Conservation (phyloP, 2,113 vertebrate species). For the Parotia lawesii region DNA sequence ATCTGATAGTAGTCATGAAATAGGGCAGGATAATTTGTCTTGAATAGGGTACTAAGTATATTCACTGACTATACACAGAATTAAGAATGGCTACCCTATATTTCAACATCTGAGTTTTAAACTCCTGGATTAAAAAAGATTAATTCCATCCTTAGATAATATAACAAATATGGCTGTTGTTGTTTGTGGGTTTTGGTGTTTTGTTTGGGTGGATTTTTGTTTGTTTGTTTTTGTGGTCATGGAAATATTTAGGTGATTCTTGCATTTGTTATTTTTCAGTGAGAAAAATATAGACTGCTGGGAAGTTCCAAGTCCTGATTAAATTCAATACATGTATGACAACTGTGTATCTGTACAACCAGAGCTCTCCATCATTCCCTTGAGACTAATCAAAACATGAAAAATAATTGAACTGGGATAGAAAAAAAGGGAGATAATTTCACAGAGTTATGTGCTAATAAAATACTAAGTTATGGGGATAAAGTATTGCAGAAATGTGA, state of each 20-base stretch:
- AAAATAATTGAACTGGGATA: background rate
- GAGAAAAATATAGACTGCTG: background rate
- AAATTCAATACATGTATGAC: background rate
- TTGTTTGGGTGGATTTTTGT: background rate
- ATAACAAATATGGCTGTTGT: background rate
- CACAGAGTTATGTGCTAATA: background rate
- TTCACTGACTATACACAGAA: background rate
- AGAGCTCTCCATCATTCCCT: background rate
- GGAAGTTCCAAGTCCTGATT: background rate
- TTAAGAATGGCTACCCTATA: background rate
- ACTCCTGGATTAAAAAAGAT: background rate
- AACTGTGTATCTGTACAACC: background rate
- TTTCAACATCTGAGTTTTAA: background rate
- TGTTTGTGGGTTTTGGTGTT: background rate
- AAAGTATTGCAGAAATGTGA: background rate
- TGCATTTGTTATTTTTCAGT: background rate
- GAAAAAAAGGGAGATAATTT: background rate
- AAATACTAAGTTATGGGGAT: background rate
- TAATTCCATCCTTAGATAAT: background rate
- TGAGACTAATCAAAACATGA: background rate
- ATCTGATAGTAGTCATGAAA: background rate
- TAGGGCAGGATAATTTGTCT: background rate
- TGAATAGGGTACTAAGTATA: background rate
- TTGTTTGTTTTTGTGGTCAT: background rate
- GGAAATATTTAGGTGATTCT: background rate